phyloP scores from a whole-genome alignment of 2,113 vertebrate genomes.

The Butorides virescens region DNA sequence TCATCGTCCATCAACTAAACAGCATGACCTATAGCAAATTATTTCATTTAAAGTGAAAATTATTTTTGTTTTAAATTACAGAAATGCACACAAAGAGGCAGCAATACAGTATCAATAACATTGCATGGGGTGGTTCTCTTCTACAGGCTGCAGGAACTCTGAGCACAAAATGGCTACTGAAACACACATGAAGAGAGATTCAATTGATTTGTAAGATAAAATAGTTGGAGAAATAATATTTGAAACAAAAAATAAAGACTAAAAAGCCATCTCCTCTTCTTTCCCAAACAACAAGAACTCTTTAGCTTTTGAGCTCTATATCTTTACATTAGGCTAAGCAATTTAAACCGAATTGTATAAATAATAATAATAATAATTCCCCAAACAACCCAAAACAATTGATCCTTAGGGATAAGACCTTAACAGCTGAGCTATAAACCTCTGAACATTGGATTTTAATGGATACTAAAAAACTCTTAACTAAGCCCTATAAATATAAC shows the following conservation, averaged over 20 bases:
- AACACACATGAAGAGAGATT: not conserved
- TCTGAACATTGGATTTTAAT: constrained; percentile 32
- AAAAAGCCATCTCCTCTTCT: not conserved
- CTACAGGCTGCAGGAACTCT: not conserved
- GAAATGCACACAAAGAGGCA: not conserved
- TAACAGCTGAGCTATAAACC: constrained; percentile 33
- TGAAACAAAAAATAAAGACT: not conserved
- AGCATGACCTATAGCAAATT: not conserved
- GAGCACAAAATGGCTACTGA: constrained; percentile 22
- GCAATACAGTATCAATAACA: not conserved
- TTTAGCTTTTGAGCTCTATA: not conserved
- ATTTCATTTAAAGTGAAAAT: not conserved
- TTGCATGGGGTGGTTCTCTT: not conserved
- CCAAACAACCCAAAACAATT: constrained; percentile 39
- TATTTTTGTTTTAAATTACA: not conserved
- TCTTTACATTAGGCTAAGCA: not conserved
- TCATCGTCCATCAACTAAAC: not conserved
- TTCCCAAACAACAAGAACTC: not conserved
- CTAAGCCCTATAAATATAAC: constrained; percentile 42
- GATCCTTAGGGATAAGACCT: constrained; percentile 19
- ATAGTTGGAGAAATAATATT: not conserved
- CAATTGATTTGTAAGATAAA: not conserved
- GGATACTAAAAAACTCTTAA: constrained; percentile 57
- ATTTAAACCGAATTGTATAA: not conserved
- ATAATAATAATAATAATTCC: constrained; percentile 21